These are phyloP conservation scores for Quadroppia sp. DNA, from an alignment of 2,888 invertebrate species.

Conservation along the genomic window DNA sequence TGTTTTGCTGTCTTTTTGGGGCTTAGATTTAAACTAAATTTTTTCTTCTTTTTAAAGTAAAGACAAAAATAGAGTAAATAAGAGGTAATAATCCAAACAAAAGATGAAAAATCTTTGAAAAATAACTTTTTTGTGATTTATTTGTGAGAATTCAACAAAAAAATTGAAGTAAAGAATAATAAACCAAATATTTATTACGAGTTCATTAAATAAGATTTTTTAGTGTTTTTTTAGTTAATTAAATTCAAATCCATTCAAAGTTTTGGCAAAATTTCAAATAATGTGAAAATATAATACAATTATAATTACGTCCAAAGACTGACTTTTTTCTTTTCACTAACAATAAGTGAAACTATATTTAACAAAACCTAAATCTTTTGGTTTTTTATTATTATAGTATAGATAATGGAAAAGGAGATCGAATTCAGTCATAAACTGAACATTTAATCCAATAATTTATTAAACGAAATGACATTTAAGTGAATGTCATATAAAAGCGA, in stretches of 20 bases:
- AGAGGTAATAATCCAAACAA: slow-evolving; percentile 10
- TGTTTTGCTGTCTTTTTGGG: no score
- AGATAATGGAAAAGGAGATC: not conserved
- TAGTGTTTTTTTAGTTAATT: no score
- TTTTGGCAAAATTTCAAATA: no score
- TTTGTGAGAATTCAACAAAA: not conserved
- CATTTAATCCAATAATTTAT: not conserved
- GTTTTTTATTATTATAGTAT: not conserved
- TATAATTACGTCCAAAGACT: not conserved
- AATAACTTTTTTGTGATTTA: not conserved
- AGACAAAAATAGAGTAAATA: not conserved
- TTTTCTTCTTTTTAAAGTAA: not conserved
- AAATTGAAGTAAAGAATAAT: not conserved
- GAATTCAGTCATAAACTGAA: not conserved
- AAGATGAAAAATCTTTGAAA: not conserved
- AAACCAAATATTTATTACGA: no score
- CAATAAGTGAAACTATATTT: not conserved
- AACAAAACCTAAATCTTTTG: not conserved
- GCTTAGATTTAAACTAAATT: not conserved
- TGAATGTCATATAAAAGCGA: not conserved
- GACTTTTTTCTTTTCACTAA: not conserved
- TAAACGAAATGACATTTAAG: not conserved
- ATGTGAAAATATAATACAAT: no score
- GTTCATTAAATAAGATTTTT: no score
- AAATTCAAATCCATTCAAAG: no score